A percentile compares a stretch with the other conserved stretches of the same genome.
phyloP scores from a whole-genome alignment of 2,113 vertebrate genomes.

The Brienomyrus longianalis region DNA sequence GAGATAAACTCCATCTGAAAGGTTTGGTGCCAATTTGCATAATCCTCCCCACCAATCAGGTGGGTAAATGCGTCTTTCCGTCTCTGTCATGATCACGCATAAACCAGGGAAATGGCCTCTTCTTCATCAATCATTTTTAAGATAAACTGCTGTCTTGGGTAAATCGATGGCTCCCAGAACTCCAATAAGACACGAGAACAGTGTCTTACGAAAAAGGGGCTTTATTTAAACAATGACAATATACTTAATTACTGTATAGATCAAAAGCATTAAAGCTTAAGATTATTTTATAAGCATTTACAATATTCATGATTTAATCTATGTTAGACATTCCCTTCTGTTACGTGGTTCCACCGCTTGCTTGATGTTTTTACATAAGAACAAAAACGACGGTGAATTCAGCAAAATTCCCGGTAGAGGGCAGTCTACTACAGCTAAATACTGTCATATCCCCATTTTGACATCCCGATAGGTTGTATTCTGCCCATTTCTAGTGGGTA shows the following conservation, averaged over 20 bases:
- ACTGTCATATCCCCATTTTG: not conserved
- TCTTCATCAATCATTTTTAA: not conserved
- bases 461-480: not conserved
- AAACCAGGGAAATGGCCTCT: not conserved
- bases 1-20: not conserved
- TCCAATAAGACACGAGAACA: not conserved
- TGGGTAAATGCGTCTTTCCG: not conserved
- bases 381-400: not conserved
- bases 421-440: constrained; percentile 1
- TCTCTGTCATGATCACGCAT: not conserved
- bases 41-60: not conserved
- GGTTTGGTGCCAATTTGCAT: not conserved
- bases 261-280: not conserved
- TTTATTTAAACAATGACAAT: not conserved
- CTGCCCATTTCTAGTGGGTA: not conserved
- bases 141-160: not conserved
- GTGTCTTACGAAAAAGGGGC: not conserved
- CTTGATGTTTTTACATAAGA: not conserved
- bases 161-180: not conserved
- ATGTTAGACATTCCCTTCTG: not conserved
- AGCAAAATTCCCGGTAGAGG: not conserved
- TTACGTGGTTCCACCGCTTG: not conserved
- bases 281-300: not conserved
- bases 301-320: not conserved
- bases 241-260: not conserved